A percentile compares a stretch with the other conserved stretches of the same genome.
phyloP scores from a whole-genome alignment of 1,140 invertebrate genomes.

The Lamellibrachia luymesi region DNA sequence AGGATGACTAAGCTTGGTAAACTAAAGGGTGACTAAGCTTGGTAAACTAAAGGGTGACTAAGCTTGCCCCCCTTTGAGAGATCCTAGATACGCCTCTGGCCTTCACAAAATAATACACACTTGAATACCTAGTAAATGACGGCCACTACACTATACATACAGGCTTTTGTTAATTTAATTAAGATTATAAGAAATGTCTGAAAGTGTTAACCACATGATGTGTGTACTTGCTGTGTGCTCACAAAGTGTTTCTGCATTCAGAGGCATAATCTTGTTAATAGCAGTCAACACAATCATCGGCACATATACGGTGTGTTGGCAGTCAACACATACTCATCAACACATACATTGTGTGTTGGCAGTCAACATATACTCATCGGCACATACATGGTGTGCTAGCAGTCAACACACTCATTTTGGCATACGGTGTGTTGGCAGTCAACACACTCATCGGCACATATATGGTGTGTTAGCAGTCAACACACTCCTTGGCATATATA shows the following conservation, averaged over 20 bases:
- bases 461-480: background rate
- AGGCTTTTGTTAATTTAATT: background rate
- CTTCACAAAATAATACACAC: background rate
- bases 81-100: too few relatives aligned
- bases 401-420: too few relatives aligned
- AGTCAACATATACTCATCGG: too few relatives aligned
- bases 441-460: background rate
- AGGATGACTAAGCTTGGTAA: too few relatives aligned
- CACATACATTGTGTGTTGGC: too few relatives aligned
- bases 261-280: background rate
- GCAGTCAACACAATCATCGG: background rate
- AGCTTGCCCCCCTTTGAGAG: too few relatives aligned
- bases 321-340: background rate
- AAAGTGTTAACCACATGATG: background rate
- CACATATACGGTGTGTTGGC: background rate
- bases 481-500: background rate
- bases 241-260: background rate
- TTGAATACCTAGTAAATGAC: background rate
- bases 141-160: background rate
- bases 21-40: too few relatives aligned
- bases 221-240: background rate
- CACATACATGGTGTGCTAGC: too few relatives aligned
- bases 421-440: background rate
- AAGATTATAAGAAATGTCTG: background rate
- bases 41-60: too few relatives aligned